Conservation (phyloP, 2,113 vertebrate genomes). For the Ranitomeya imitator region DNA sequence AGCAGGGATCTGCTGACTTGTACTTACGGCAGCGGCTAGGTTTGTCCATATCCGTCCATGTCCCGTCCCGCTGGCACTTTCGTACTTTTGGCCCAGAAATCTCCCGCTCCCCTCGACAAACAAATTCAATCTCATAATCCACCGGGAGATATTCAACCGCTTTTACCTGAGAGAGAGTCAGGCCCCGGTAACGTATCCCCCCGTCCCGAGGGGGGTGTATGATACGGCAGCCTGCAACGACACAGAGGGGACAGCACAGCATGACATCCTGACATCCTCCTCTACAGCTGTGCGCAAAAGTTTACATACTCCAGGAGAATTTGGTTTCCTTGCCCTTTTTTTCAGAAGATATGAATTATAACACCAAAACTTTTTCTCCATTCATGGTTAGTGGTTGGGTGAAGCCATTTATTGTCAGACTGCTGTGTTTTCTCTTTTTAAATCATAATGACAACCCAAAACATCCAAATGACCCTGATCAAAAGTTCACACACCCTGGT, state of each 20-base stretch:
- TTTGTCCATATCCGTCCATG: conserved; percentile 86
- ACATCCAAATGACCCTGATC: too few relatives aligned
- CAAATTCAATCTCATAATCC: conserved; percentile 95
- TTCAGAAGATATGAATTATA: too few relatives aligned
- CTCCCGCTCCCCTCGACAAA: conserved; percentile 87
- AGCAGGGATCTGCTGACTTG: background rate
- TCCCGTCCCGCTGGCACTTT: conserved; percentile 88
- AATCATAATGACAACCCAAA: too few relatives aligned
- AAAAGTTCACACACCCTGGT: too few relatives aligned
- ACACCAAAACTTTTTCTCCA: too few relatives aligned
- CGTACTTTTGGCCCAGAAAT: conserved; percentile 92
- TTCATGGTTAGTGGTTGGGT: too few relatives aligned
- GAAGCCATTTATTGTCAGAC: too few relatives aligned
- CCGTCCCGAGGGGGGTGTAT: conserved; percentile 92
- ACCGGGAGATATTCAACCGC: conserved; percentile 85
- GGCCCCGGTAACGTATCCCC: conserved; percentile 91
- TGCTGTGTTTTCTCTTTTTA: too few relatives aligned
- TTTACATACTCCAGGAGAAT: too few relatives aligned
- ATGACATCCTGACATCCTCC: too few relatives aligned
- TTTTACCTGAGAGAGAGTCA: conserved; percentile 87
- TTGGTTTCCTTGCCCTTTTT: too few relatives aligned
- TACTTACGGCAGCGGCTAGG: conserved; percentile 87
- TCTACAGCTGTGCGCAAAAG: too few relatives aligned
- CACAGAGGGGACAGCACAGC: background rate
- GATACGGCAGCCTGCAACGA: conserved; percentile 81